Evolutionary conservation across 2,888 invertebrate genomes (phyloP), one percentile per base, ranked within the genome.

Genomic region (Stratiomys singularior): DNA sequence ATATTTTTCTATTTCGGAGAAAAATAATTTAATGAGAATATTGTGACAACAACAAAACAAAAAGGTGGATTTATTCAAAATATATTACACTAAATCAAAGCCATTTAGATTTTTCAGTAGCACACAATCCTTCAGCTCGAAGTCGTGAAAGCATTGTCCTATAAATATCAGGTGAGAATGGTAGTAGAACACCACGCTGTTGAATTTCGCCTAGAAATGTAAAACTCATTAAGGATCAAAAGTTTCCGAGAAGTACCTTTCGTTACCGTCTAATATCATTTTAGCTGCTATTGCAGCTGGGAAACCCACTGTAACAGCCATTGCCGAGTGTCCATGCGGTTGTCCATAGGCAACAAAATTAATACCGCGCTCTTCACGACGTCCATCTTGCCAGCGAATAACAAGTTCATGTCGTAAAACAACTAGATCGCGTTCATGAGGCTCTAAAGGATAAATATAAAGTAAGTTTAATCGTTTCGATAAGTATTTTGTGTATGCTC

Each of bases 201-300:
- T 99, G 99, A 83, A 99, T 99, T 89, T 99, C 99, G 83, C 98
- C 86, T 86, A 13, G 15, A 18, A 52, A 52, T 52, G 15, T 5
- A n/a, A n/a, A n/a, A n/a, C n/a, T n/a, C n/a, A 30, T 1, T 13
- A 28, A 18, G 11, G 0, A 66, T 66, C 3, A 60, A 60, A 60
- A 13, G 27, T 21, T 21, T 27, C 25, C 3, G 4, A 0, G 18
- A 1, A 52, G 46, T 37, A 80, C 7, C 15, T 52, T 7, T 60
- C 4, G 18, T 67, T 37, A 85, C 86, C 98, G 87, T 98, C 97
- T 15, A 99, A 89, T 79, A 99, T 91, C 99, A 99, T 99, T 88
- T 97, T 97, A 0, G 97, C 93, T 0, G 98, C 97, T 82, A 99
- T 99, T 23, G 96, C 99, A 5, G 97, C 93, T 0, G 94, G 99